Conservation (phyloP, 2,888 invertebrate species). For the Agonopterix alstromeriana region DNA sequence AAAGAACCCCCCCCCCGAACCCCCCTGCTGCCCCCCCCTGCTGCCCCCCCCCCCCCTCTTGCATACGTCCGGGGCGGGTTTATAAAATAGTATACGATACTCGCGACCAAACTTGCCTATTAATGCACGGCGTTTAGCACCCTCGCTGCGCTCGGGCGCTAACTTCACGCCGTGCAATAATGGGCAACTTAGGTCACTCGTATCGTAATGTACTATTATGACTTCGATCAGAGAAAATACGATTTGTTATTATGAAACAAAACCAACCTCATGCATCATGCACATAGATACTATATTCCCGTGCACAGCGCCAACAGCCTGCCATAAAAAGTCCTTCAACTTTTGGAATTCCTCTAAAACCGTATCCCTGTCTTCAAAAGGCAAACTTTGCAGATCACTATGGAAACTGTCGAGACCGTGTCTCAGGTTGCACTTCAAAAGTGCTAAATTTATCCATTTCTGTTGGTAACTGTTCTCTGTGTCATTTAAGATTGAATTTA, state of each 20-base stretch:
- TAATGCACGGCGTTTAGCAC: too few relatives aligned
- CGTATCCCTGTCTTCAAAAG: slow-evolving; percentile 15
- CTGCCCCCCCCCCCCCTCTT: too few relatives aligned
- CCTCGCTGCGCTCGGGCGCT: too few relatives aligned
- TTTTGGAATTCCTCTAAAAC: slow-evolving; percentile 35
- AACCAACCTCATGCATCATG: slow-evolving; percentile 21
- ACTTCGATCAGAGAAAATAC: too few relatives aligned
- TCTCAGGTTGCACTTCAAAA: slow-evolving; percentile 44
- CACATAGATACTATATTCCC: slow-evolving; percentile 35
- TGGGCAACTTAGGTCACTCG: too few relatives aligned
- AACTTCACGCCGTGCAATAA: too few relatives aligned
- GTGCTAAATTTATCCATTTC: slow-evolving; percentile 51
- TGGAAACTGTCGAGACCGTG: slow-evolving; percentile 37
- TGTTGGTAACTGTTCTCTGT: slow-evolving; percentile 24
- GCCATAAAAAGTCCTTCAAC: slow-evolving; percentile 51
- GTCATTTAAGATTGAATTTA: slow-evolving; percentile 28
- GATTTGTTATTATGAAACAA: not conserved
- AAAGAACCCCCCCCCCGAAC: too few relatives aligned
- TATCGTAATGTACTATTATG: too few relatives aligned
- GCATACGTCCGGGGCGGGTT: too few relatives aligned
- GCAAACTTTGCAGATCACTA: slow-evolving; percentile 22
- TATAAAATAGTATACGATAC: too few relatives aligned
- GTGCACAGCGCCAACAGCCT: slow-evolving; percentile 48
- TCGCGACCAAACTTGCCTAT: too few relatives aligned
- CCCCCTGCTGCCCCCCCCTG: too few relatives aligned